Conservation (phyloP, 2,888 invertebrate genomes). For the Troglohyphantes excavatus region DNA sequence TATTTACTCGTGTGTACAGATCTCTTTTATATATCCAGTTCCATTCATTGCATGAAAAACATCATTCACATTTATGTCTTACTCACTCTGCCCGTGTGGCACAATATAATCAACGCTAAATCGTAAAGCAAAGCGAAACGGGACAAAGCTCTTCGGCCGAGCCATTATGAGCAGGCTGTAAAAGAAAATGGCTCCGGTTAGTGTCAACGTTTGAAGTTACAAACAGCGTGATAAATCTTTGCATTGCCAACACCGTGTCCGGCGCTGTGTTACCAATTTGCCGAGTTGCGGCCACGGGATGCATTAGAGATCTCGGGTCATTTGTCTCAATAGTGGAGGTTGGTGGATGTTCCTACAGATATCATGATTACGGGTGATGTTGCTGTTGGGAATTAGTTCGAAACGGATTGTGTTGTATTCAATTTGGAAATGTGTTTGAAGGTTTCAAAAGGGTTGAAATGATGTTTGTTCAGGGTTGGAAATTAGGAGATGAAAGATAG, state of each 20-base stretch:
- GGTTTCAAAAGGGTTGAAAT: too few relatives aligned
- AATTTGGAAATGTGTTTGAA: too few relatives aligned
- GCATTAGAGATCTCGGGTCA: background rate
- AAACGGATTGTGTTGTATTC: too few relatives aligned
- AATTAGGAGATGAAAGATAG: too few relatives aligned
- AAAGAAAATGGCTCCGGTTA: constrained; percentile 21
- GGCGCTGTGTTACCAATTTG: constrained; percentile 32
- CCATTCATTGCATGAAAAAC: too few relatives aligned
- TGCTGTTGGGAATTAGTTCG: background rate
- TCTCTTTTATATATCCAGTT: too few relatives aligned
- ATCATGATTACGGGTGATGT: background rate
- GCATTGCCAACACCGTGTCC: background rate
- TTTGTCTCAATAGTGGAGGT: constrained; percentile 17
- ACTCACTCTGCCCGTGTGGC: background rate
- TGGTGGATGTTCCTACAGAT: background rate
- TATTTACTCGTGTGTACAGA: too few relatives aligned
- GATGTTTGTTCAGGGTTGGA: too few relatives aligned
- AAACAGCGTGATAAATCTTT: constrained; percentile 13
- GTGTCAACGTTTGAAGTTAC: background rate
- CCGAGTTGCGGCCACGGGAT: background rate
- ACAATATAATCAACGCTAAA: background rate
- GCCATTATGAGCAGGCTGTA: constrained; percentile 2
- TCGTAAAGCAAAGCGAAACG: constrained; percentile 13
- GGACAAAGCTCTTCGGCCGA: background rate
- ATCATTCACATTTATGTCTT: too few relatives aligned